Percentiles rank a stretch among this genome's conserved stretches.
These are phyloP conservation scores for Haliaeetus leucogaster DNA, from an alignment of 2,113 vertebrate species.

Conservation along the genomic window DNA sequence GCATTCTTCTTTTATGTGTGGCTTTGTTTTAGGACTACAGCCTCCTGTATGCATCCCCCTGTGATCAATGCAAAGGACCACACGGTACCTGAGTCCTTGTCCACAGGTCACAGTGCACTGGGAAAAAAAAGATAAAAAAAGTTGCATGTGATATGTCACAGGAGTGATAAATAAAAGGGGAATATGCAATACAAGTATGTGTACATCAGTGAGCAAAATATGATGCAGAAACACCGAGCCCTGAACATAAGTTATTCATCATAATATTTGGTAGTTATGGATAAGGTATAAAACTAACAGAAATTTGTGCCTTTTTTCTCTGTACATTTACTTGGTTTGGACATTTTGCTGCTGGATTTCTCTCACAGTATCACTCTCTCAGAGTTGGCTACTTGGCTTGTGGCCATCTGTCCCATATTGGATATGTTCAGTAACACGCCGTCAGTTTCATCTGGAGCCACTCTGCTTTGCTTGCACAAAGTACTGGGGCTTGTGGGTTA, in stretches of 20 bases:
- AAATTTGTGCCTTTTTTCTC: not conserved
- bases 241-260: not conserved
- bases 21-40: conserved; percentile 90
- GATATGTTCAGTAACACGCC: not conserved
- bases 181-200: not conserved
- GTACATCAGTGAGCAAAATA: not conserved
- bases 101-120: conserved; percentile 97
- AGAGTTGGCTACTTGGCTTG: not conserved
- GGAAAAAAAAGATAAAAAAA: not conserved
- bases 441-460: not conserved
- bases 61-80: conserved; percentile 95
- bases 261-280: not conserved
- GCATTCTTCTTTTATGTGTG: conserved; percentile 97
- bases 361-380: not conserved
- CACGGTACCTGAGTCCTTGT: conserved; percentile 92
- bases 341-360: not conserved
- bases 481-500: not conserved
- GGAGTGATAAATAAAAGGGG: not conserved
- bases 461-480: not conserved
- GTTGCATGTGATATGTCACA: not conserved
- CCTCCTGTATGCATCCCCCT: conserved; percentile 92
- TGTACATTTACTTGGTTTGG: not conserved
- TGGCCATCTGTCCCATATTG: not conserved
- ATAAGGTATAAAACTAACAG: not conserved
- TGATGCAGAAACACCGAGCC: not conserved